Evolutionary conservation across 2,888 invertebrate species (phyloP).

Genomic region (Atethmia centrago): DNA sequence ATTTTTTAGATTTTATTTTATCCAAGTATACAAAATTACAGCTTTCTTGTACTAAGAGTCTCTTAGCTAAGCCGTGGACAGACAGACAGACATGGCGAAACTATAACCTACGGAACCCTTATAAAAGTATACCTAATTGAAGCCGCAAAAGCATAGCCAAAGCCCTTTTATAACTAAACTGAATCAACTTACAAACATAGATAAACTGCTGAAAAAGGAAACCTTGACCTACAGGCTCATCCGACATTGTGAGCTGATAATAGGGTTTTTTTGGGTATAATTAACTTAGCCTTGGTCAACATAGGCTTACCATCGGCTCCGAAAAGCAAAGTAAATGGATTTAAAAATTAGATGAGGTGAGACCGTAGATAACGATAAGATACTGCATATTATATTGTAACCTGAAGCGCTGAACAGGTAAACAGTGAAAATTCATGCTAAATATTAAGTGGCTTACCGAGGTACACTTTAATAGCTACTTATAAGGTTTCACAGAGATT

Average conservation of each 20-base stretch:
- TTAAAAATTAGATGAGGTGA: slow-evolving; percentile 26
- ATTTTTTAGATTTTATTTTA: too few relatives aligned
- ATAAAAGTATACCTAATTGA: slow-evolving; percentile 4
- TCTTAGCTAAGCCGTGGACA: too few relatives aligned
- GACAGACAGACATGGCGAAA: too few relatives aligned
- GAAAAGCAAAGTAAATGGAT: slow-evolving; percentile 16
- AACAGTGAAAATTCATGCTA: slow-evolving; percentile 32
- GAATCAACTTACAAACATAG: slow-evolving; percentile 19
- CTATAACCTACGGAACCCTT: too few relatives aligned
- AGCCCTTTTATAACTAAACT: slow-evolving; percentile 23
- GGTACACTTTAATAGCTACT: slow-evolving; percentile 33
- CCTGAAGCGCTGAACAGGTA: slow-evolving; percentile 20
- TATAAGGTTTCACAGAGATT: slow-evolving; percentile 47
- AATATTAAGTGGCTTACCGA: slow-evolving; percentile 37
- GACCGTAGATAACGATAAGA: slow-evolving; percentile 20
- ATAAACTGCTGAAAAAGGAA: slow-evolving; percentile 17
- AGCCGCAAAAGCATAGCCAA: slow-evolving; percentile 20
- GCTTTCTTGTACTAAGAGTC: too few relatives aligned
- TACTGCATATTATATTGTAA: slow-evolving; percentile 36
- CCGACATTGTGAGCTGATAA: slow-evolving; percentile 31
- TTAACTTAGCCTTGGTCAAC: slow-evolving; percentile 9
- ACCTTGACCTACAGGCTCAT: slow-evolving; percentile 40
- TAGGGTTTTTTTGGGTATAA: slow-evolving; percentile 6
- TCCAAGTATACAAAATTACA: too few relatives aligned
- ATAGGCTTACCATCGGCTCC: neutral